Conservation (phyloP, 2,113 vertebrate genomes). For the Peromyscus polionotus region DNA sequence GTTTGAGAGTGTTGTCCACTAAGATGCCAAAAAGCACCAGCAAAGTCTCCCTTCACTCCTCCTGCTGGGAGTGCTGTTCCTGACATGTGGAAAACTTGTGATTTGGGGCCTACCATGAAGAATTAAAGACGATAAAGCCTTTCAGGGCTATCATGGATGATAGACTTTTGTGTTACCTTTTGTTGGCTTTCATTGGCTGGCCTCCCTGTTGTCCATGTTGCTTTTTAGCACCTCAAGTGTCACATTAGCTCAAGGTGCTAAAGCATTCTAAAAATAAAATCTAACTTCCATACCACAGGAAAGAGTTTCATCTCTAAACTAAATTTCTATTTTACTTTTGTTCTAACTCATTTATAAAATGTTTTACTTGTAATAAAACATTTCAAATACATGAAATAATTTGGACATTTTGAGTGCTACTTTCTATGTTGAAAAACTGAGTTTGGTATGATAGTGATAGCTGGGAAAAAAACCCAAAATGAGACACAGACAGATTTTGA, state of each 20-base stretch:
- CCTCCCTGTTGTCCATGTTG: not conserved
- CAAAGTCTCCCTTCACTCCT: not conserved
- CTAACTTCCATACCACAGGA: not conserved
- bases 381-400: not conserved
- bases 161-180: not conserved
- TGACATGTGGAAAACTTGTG: not conserved
- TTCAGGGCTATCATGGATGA: constrained; percentile 3
- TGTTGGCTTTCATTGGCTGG: constrained; percentile 29
- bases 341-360: not conserved
- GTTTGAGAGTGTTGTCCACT: not conserved
- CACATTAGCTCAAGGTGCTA: not conserved
- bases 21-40: not conserved
- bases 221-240: constrained; percentile 18
- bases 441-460: not conserved
- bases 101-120: not conserved
- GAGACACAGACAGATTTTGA: not conserved
- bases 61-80: not conserved
- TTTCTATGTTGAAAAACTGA: not conserved
- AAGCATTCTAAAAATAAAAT: not conserved
- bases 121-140: not conserved
- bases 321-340: not conserved
- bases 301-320: not conserved
- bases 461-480: not conserved
- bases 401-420: not conserved
- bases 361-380: not conserved